phyloP scores from a whole-genome alignment of 1,140 invertebrate species.

The Drosophila albomicans region DNA sequence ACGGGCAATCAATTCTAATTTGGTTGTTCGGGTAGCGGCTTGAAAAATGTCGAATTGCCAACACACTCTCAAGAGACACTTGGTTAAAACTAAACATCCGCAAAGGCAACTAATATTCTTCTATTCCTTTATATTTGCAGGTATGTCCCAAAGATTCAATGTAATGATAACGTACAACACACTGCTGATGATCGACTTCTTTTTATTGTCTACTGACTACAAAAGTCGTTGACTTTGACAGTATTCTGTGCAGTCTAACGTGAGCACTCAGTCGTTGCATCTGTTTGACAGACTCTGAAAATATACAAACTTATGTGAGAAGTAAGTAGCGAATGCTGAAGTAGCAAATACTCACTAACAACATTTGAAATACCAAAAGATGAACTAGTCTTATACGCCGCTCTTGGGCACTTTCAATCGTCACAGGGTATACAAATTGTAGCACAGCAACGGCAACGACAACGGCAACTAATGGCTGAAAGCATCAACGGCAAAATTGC shows the following conservation, averaged over 20 bases:
- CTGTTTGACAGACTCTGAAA: slow-evolving; percentile 8
- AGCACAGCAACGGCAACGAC: slow-evolving; percentile 1
- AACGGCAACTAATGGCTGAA: slow-evolving; percentile 28
- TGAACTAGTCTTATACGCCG: not conserved
- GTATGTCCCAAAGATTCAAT: slow-evolving; percentile 33
- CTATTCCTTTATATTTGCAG: slow-evolving; percentile 49
- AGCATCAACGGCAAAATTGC: slow-evolving; percentile 48
- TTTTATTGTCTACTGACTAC: not conserved
- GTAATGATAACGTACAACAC: not conserved
- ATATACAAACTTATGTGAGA: not conserved
- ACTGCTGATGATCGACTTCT: slow-evolving; percentile 4
- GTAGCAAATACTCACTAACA: not conserved
- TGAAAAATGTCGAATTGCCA: slow-evolving; percentile 1
- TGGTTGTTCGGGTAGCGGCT: slow-evolving; percentile 46
- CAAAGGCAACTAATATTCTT: slow-evolving; percentile 8
- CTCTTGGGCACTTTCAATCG: not conserved
- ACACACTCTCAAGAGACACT: not conserved
- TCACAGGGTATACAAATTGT: slow-evolving; percentile 30
- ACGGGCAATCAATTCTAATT: slow-evolving; percentile 75
- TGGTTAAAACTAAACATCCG: not conserved
- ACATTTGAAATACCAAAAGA: not conserved
- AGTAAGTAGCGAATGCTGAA: not conserved
- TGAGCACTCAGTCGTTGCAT: slow-evolving; percentile 51
- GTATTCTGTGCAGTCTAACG: slow-evolving; percentile 54
- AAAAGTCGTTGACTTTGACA: slow-evolving; percentile 55